These are phyloP conservation scores for Troilus luridus DNA, from an alignment of 2,888 invertebrate genomes.

Conservation along the genomic window DNA sequence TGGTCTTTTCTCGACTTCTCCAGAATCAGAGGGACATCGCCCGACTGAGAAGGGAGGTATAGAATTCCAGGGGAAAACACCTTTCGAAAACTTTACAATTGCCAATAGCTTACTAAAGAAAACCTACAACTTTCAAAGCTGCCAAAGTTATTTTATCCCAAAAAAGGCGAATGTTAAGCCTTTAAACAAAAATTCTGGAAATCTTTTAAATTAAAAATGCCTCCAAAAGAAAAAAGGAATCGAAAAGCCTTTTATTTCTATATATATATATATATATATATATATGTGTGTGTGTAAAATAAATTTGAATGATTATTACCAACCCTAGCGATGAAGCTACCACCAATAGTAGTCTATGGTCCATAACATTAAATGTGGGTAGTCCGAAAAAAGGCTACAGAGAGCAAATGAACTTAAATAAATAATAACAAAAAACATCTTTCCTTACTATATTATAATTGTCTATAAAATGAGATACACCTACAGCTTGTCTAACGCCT, in stretches of 20 bases:
- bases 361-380: too few relatives aligned
- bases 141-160: background rate
- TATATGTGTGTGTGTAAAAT: too few relatives aligned
- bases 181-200: background rate
- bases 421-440: too few relatives aligned
- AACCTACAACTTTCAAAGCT: background rate
- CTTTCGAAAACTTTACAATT: constrained; percentile 27
- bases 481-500: too few relatives aligned
- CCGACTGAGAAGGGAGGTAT: background rate
- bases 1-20: background rate
- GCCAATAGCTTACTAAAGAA: constrained; percentile 15
- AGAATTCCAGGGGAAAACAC: background rate
- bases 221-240: background rate
- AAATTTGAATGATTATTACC: too few relatives aligned
- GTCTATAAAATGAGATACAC: too few relatives aligned
- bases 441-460: too few relatives aligned
- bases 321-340: too few relatives aligned
- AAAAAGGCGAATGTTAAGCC: background rate
- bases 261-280: too few relatives aligned
- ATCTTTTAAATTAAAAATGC: background rate
- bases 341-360: too few relatives aligned
- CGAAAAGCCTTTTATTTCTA: background rate
- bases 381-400: too few relatives aligned
- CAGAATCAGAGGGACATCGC: background rate
- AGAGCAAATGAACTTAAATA: too few relatives aligned